Evolutionary conservation across 2,888 invertebrate genomes (phyloP), one percentile per base, ranked within the genome.

Genomic region (Andrena bucephala): DNA sequence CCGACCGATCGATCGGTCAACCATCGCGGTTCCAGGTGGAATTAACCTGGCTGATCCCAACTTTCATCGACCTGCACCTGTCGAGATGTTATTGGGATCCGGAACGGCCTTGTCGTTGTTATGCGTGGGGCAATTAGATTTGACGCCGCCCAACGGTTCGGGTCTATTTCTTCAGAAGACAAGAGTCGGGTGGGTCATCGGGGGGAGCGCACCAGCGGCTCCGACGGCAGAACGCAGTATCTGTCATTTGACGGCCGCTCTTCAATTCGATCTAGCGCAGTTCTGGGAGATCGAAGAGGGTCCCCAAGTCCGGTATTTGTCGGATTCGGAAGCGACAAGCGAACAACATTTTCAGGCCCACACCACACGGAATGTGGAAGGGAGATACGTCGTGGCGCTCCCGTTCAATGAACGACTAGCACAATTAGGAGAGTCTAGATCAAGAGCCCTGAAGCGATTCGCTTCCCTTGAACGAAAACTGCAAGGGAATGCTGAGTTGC

Each of bases 211-310:
- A 16, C n/a, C 66, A n/a, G 16, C 31, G 0, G 3, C 50, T 16
- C n/a, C 7, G 0, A 16, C 27, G 2, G 1, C 8, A 3, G 8
- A n/a, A 48, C 4, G 27, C 5, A 20, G 2, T 0, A 0, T 29
- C 1, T 31, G 5, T n/a, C 16, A n/a, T 8, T 1, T 29, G 0
- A 66, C 27, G 0, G 16, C 27, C 1, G 29, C 10, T 0, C 8
- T 50, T 1, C 33, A 71, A 20, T 10, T 16, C 0, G 33, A 71
- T 7, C 0, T 71, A 0, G 2, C 29, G 27, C 2, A n/a, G 24
- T 74, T 74, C 20, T 74, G 74, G 67, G 66, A 66, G 0, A 10
- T 74, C 1, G 74, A 74, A 31, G 48, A 74, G 16, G 66, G 29
- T 1, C 59, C 48, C 1, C 60, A 48, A 10, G 1, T n/a, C 0